Evolutionary conservation across 1,140 invertebrate species (phyloP).

Genomic region (Nilaparvata lugens): DNA sequence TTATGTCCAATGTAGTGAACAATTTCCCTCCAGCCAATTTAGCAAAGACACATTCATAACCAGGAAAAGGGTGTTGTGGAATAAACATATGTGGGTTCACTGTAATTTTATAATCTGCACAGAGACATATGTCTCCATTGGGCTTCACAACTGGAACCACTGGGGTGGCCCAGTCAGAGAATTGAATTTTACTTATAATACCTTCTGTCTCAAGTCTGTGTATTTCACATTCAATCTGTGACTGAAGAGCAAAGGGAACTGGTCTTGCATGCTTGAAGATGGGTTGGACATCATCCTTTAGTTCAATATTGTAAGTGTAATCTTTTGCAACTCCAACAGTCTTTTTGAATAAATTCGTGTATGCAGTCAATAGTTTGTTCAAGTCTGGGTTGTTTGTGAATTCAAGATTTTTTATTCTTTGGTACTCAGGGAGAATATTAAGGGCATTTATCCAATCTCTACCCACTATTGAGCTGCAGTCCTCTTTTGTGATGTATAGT

Average conservation of each 20-base stretch:
- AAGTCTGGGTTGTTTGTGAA: too few relatives aligned
- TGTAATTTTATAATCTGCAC: conserved; percentile 40
- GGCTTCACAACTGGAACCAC: conserved; percentile 40
- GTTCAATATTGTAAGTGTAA: too few relatives aligned
- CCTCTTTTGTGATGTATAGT: too few relatives aligned
- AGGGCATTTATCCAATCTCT: too few relatives aligned
- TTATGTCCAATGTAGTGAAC: conserved; percentile 32
- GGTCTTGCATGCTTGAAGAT: conserved; percentile 32
- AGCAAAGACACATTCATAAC: conserved; percentile 32
- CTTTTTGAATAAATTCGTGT: too few relatives aligned
- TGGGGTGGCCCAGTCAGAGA: conserved; percentile 41
- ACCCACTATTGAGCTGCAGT: too few relatives aligned
- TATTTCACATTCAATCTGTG: conserved; percentile 36
- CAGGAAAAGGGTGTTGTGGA: conserved; percentile 31
- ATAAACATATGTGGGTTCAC: conserved; percentile 32
- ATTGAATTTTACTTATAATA: conserved; percentile 32
- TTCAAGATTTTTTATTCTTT: too few relatives aligned
- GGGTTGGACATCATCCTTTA: conserved; percentile 19
- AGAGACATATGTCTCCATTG: conserved; percentile 37
- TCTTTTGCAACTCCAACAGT: too few relatives aligned
- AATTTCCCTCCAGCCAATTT: conserved; percentile 25
- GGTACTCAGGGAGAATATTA: too few relatives aligned
- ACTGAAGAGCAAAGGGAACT: conserved; percentile 34
- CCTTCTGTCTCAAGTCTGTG: conserved; percentile 29
- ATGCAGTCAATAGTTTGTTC: too few relatives aligned